These are phyloP conservation scores for Falco berigora DNA, from an alignment of 2,797 vertebrate genomes.

Conservation along the genomic window DNA sequence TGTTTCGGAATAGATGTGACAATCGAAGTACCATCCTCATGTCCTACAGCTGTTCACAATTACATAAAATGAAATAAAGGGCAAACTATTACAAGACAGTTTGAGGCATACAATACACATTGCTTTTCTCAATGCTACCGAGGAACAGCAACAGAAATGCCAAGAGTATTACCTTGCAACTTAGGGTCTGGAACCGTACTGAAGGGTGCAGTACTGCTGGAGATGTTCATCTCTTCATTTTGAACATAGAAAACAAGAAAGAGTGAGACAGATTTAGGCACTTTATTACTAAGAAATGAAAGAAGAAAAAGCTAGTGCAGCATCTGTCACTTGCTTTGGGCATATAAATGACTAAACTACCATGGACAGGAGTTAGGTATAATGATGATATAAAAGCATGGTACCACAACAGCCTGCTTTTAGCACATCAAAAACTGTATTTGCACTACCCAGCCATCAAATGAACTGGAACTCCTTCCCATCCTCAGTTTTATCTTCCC, in stretches of 20 bases:
- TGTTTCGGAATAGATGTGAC: background rate
- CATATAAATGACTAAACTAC: background rate
- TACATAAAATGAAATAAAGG: background rate
- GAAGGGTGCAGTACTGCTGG: background rate
- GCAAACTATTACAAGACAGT: background rate
- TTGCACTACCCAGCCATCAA: background rate
- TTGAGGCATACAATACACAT: background rate
- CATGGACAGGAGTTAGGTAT: background rate
- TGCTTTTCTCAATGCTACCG: background rate
- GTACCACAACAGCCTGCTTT: background rate
- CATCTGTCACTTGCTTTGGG: background rate
- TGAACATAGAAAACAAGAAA: background rate
- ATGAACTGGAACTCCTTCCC: background rate
- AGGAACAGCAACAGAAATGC: background rate
- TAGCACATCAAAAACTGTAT: background rate
- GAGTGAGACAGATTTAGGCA: background rate
- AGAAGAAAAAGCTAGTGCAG: background rate
- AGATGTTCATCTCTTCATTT: background rate
- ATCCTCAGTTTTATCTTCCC: background rate
- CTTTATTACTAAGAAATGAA: background rate
- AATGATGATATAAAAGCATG: background rate
- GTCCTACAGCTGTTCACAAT: background rate
- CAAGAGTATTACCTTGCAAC: background rate
- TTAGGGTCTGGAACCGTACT: accelerated
- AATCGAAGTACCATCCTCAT: background rate